Evolutionary conservation across 2,888 invertebrate genomes (phyloP).

Genomic region (Pyrocoelia pectoralis): DNA sequence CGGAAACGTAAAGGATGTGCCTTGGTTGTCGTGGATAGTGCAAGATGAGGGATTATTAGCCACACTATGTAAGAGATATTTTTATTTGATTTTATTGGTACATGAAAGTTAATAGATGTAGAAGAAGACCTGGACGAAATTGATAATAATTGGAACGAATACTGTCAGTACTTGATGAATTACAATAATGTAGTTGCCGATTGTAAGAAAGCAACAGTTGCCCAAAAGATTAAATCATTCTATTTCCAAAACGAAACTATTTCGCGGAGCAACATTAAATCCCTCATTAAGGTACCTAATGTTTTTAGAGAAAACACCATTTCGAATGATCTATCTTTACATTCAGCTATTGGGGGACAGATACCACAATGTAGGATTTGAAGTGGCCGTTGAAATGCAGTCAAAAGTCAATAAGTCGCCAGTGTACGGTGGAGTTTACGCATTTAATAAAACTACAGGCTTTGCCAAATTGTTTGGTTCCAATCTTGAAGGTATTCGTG

Average conservation of each 20-base stretch:
- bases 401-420: slow-evolving; percentile 58
- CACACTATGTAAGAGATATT: too few relatives aligned
- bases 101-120: too few relatives aligned
- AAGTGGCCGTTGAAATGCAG: slow-evolving; percentile 45
- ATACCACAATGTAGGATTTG: slow-evolving; percentile 59
- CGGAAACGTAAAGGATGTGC: slow-evolving; percentile 69
- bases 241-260: slow-evolving; percentile 47
- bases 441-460: background rate
- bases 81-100: too few relatives aligned
- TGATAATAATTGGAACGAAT: slow-evolving; percentile 46
- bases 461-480: background rate
- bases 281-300: slow-evolving; percentile 47
- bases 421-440: slow-evolving; percentile 55
- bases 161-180: slow-evolving; percentile 46
- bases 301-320: too few relatives aligned
- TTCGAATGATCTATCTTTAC: too few relatives aligned
- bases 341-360: slow-evolving; percentile 69
- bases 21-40: slow-evolving; percentile 74
- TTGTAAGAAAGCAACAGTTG: slow-evolving; percentile 39
- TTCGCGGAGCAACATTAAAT: slow-evolving; percentile 40
- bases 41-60: slow-evolving; percentile 69
- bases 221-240: slow-evolving; percentile 45
- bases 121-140: slow-evolving; percentile 48
- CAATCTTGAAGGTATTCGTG: background rate
- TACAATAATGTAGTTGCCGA: slow-evolving; percentile 45